phyloP scores from a whole-genome alignment of 2,888 invertebrate genomes.

The Harmothoe impar region DNA sequence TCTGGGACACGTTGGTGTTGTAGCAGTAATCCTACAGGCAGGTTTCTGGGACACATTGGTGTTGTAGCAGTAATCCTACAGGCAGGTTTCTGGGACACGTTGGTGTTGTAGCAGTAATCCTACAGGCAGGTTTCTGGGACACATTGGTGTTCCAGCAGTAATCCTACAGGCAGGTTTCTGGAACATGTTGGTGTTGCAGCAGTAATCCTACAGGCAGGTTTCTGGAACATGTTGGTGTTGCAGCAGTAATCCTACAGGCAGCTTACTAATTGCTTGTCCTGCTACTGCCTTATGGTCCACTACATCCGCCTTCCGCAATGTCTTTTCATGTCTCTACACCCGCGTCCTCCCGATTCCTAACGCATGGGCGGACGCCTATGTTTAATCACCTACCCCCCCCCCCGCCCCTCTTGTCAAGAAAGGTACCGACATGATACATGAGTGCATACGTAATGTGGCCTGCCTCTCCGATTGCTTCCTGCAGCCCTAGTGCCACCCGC shows the following conservation, averaged over 20 bases:
- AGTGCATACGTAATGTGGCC: conserved; percentile 19
- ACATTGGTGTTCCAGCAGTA: too few species aligned
- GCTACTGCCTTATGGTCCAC: not conserved
- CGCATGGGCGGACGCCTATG: not conserved
- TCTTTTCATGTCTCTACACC: not conserved
- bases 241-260: not conserved
- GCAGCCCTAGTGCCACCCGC: not conserved
- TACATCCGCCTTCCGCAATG: not conserved
- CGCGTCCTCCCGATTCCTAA: conserved; percentile 1
- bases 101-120: too few species aligned
- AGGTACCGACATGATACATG: not conserved
- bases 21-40: too few species aligned
- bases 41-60: too few species aligned
- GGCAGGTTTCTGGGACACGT: too few species aligned
- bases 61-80: too few species aligned
- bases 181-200: too few species aligned
- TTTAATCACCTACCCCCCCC: not conserved
- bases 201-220: too few species aligned
- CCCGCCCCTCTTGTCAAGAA: not conserved
- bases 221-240: too few species aligned
- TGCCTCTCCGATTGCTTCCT: not conserved
- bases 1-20: too few species aligned
- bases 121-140: too few species aligned
- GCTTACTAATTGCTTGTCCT: not conserved
- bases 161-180: too few species aligned